Evolutionary conservation across 2,888 invertebrate species (phyloP).

Genomic region (Nomada fabriciana): DNA sequence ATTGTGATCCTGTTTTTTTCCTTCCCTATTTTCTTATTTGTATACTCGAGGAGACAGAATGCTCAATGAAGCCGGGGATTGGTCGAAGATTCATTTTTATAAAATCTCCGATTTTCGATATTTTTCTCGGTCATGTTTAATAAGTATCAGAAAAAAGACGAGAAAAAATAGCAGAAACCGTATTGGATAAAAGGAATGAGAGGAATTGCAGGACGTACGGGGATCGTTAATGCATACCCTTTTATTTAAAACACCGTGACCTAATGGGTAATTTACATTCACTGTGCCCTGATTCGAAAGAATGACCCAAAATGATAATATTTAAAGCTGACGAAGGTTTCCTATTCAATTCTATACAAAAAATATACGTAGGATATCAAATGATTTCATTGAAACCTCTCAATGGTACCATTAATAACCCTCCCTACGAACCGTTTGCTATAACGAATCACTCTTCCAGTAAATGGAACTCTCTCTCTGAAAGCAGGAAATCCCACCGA

Average conservation of each 20-base stretch:
- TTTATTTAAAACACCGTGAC: slow-evolving; percentile 33
- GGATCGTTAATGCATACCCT: slow-evolving; percentile 16
- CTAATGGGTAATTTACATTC: slow-evolving; percentile 26
- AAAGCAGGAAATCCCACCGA: background rate
- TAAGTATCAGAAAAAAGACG: slow-evolving; percentile 2
- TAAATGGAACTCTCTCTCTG: background rate
- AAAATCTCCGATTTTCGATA: slow-evolving; percentile 53
- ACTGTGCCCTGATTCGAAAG: background rate
- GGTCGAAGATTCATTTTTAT: slow-evolving; percentile 64
- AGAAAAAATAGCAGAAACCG: background rate
- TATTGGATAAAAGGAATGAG: slow-evolving; percentile 33
- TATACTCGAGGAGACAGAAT: slow-evolving; percentile 53
- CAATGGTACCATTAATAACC: slow-evolving; percentile 7
- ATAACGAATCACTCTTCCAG: background rate
- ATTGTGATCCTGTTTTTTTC: slow-evolving; percentile 28
- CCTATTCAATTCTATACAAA: slow-evolving; percentile 4
- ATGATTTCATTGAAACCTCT: slow-evolving; percentile 13
- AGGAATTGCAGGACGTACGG: slow-evolving; percentile 1
- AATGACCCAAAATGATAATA: slow-evolving; percentile 10
- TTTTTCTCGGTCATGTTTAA: slow-evolving; percentile 17
- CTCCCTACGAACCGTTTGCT: background rate
- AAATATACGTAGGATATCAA: background rate
- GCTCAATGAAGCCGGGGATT: slow-evolving; percentile 51
- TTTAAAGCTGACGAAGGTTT: background rate
- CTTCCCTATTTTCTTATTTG: background rate